phyloP scores from a whole-genome alignment of 2,888 invertebrate genomes.

The Coelopa pilipes region DNA sequence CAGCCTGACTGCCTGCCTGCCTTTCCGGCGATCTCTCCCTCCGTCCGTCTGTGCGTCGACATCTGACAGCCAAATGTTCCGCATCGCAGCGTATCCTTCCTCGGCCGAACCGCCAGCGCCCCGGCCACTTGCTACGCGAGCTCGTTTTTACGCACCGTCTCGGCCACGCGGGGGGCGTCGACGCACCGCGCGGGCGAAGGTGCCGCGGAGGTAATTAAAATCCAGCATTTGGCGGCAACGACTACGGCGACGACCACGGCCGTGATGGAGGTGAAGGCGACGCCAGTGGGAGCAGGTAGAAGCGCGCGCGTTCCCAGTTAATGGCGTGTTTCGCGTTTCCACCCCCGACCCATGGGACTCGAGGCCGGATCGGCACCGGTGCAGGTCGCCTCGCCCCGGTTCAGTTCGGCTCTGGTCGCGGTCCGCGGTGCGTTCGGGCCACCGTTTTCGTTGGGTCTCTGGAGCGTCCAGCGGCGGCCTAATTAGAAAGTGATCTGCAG shows the following conservation, averaged over 20 bases:
- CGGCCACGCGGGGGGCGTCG: not conserved
- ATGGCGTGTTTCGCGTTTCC: no score
- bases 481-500: slow-evolving; percentile 44
- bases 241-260: no score
- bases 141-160: slow-evolving; percentile 13
- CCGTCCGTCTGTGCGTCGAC: not conserved
- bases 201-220: slow-evolving; percentile 5
- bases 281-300: no score
- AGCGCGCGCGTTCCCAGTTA: no score
- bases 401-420: no score
- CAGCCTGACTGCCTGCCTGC: no score
- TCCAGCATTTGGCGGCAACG: not conserved
- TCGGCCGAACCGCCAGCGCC: not conserved
- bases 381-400: not conserved
- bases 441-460: not conserved
- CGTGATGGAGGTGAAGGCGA: no score
- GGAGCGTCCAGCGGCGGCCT: slow-evolving; percentile 19
- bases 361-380: not conserved
- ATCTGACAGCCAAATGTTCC: slow-evolving; percentile 14
- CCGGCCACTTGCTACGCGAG: not conserved
- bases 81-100: slow-evolving; percentile 16
- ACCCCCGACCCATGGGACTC: no score
- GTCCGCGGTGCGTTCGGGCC: not conserved
- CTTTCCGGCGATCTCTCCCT: no score
- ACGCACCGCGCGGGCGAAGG: not conserved